Percentiles rank a stretch among this genome's conserved stretches.
These are phyloP conservation scores for Euura saliciscinereae DNA, from an alignment of 1,140 invertebrate genomes.

Conservation along the genomic window DNA sequence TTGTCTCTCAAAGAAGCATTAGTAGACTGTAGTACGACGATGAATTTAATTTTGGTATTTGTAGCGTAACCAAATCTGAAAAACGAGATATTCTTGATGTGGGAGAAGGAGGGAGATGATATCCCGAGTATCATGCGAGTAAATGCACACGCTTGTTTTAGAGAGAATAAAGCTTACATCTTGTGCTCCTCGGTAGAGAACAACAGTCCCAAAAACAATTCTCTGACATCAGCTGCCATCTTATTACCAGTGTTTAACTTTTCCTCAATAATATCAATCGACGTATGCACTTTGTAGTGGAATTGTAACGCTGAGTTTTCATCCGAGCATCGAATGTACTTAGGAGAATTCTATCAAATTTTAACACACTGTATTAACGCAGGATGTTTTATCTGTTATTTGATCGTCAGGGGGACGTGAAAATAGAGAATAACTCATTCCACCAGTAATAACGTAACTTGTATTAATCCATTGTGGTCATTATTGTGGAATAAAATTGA, in stretches of 20 bases:
- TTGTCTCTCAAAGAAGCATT: conserved; percentile 89
- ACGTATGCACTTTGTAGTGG: conserved; percentile 93
- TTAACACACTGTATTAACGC: not conserved
- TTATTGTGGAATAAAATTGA: too few relatives aligned
- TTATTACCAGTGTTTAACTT: conserved; percentile 76
- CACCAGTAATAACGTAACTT: too few relatives aligned
- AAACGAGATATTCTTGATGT: conserved; percentile 20
- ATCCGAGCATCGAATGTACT: conserved; percentile 82
- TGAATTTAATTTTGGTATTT: conserved; percentile 96
- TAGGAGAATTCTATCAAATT: conserved; percentile 80
- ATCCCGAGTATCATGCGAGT: too few relatives aligned
- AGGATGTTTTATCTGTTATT: not conserved
- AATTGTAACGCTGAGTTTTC: conserved; percentile 81
- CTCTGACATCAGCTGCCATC: conserved; percentile 73
- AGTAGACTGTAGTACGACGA: conserved; percentile 91
- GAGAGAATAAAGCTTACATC: conserved; percentile 70
- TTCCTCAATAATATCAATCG: conserved; percentile 93
- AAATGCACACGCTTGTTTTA: too few relatives aligned
- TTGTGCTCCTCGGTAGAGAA: conserved; percentile 97
- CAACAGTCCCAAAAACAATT: conserved; percentile 89
- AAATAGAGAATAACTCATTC: too few relatives aligned
- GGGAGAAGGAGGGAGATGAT: not conserved
- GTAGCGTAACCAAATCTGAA: conserved; percentile 95
- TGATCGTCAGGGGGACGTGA: too few relatives aligned
- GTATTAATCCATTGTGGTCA: too few relatives aligned